Evolutionary conservation across 1,140 invertebrate genomes (phyloP), one percentile per base, ranked within the genome.

Genomic region (Platorchestia sp.): DNA sequence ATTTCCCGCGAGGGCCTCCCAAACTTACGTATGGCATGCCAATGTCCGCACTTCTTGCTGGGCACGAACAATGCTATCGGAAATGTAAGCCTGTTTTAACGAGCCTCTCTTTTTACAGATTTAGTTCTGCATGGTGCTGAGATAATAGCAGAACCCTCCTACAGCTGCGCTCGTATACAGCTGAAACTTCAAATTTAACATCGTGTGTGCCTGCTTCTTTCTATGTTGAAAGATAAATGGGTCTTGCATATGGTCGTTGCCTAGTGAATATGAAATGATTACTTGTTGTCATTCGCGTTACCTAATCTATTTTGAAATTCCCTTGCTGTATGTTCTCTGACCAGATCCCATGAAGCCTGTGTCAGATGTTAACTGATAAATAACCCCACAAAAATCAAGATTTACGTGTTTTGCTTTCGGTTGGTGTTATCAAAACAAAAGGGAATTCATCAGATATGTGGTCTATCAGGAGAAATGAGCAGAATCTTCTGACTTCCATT

Each of bases 21-120:
- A 89, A 41, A 42, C 43, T 89, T 16, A 89, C 43, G n/a, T 89
- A 89, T 44, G 87, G 87, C 87, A 89, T 89, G 87, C 87, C 87
- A 89, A 89, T 89, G 87, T 89, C 87, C 87, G n/a, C 87, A 89
- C 87, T 44, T 89, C 87, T 89, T 75, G 59, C 87, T 89, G 87
- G 43, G 87, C 87, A 89, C 87, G 41, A 89, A 44, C 43, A 89
- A 89, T 89, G 87, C 87, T 89, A 89, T 89, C 87, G 87, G 59
- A 89, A 89, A 89, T 89, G 87, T 89, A 89, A 44, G 87, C 87
- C 43, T 89, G 59, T 75, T 75, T 75, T 75, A 75, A 75, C 59
- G 59, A 75, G 59, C 59, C 59, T 75, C 59, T 75, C 59, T 27
- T 75, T 75, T 75, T 75, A 75, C 14, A 75, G 59, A 75, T 75